Evolutionary conservation across 2,113 vertebrate genomes (phyloP).

Genomic region (Melospiza melodia): DNA sequence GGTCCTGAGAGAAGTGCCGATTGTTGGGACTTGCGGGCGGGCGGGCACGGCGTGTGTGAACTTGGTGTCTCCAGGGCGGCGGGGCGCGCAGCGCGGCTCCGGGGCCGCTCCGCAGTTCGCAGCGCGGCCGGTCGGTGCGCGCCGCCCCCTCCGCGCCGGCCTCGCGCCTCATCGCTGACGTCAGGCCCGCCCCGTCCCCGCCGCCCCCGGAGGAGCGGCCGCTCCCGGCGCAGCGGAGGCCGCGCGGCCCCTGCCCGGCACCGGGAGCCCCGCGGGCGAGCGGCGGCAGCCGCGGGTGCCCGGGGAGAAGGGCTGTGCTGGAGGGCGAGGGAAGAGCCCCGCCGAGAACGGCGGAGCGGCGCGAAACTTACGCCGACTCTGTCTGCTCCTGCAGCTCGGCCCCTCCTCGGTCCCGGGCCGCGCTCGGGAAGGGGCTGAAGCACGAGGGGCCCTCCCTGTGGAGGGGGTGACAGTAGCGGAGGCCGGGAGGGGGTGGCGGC

Average conservation of each 20-base stretch:
- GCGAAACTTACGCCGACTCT: neutral
- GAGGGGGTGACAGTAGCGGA: neutral
- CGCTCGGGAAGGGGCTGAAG: neutral
- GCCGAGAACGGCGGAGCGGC: neutral
- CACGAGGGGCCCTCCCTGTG: neutral
- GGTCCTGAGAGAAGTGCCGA: neutral
- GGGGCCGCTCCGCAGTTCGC: neutral
- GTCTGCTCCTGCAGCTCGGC: neutral
- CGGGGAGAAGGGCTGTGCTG: neutral
- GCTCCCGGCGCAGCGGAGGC: neutral
- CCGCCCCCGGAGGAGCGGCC: neutral
- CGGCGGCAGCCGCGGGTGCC: neutral
- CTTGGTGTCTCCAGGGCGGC: neutral
- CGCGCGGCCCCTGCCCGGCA: neutral
- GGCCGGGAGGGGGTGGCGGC: neutral
- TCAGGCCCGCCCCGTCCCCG: neutral
- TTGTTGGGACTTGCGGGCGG: no score
- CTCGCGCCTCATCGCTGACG: neutral
- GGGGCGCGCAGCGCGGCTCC: neutral
- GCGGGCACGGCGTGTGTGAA: neutral
- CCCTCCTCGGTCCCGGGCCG: no score
- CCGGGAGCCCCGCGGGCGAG: no score
- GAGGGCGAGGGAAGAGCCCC: neutral
- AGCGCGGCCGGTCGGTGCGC: neutral
- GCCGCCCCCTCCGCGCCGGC: neutral